Conservation (phyloP, 2,888 invertebrate species). For the Allygus modestus region DNA sequence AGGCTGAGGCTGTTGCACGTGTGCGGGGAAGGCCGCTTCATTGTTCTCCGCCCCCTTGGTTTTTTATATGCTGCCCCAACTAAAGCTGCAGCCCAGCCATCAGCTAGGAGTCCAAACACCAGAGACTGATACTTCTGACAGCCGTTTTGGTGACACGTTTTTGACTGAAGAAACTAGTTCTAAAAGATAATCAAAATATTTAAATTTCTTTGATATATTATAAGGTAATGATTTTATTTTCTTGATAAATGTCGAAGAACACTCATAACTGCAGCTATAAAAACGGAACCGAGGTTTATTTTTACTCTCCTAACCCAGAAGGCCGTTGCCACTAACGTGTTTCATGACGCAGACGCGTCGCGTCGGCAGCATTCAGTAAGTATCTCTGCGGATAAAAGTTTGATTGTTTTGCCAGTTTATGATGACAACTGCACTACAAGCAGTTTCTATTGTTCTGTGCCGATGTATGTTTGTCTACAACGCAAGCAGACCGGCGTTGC, state of each 20-base stretch:
- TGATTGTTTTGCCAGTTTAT: neutral
- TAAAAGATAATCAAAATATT: too few relatives aligned
- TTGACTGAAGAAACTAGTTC: too few relatives aligned
- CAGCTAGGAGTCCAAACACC: neutral
- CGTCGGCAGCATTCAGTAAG: neutral
- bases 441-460: neutral
- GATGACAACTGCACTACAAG: neutral
- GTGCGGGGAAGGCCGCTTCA: constrained; percentile 55
- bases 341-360: too few relatives aligned
- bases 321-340: too few relatives aligned
- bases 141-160: too few relatives aligned
- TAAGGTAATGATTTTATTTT: too few relatives aligned
- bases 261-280: too few relatives aligned
- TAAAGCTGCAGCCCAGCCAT: constrained; percentile 20
- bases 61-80: neutral
- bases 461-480: neutral
- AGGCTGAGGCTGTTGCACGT: constrained; percentile 32
- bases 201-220: too few relatives aligned
- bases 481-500: neutral
- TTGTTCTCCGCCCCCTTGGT: constrained; percentile 52
- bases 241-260: too few relatives aligned
- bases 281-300: too few relatives aligned
- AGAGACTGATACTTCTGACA: too few relatives aligned
- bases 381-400: neutral
- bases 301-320: too few relatives aligned